phyloP scores from a whole-genome alignment of 1,140 invertebrate species.

The Prorops nasuta region DNA sequence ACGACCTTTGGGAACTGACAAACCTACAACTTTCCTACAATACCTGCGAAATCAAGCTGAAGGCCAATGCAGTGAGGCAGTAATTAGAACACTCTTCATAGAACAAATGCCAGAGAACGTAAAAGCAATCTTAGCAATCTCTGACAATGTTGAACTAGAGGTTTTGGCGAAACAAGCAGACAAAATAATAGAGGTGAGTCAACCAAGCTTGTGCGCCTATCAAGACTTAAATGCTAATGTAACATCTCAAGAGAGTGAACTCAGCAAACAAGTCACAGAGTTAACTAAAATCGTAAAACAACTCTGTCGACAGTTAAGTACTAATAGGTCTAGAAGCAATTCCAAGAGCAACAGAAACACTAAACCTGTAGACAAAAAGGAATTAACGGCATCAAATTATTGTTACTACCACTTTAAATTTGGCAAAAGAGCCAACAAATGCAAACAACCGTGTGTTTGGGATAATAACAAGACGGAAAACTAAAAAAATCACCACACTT shows the following conservation, averaged over 20 bases:
- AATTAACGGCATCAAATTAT: not conserved
- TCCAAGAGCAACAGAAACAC: not conserved
- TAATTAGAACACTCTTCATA: not conserved
- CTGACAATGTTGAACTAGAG: not conserved
- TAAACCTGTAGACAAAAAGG: not conserved
- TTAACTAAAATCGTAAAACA: not conserved
- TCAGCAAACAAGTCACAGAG: not conserved
- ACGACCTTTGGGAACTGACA: not conserved
- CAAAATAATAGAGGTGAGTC: not conserved
- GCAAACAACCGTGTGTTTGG: constrained; percentile 7
- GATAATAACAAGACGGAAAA: constrained; percentile 15
- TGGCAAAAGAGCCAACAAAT: constrained; percentile 3
- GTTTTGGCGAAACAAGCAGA: not conserved
- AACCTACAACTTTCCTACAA: not conserved
- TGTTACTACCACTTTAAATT: constrained; percentile 14
- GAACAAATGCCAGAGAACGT: not conserved
- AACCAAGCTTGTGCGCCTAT: not conserved
- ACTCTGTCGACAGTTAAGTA: not conserved
- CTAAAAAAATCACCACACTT: constrained; percentile 6
- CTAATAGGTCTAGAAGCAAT: not conserved
- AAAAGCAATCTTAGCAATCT: not conserved
- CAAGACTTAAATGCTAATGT: not conserved
- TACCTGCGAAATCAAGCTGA: not conserved
- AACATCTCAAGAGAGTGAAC: not conserved
- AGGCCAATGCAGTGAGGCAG: not conserved